phyloP scores from a whole-genome alignment of 2,113 vertebrate genomes.

The Atherinomorus stipes region DNA sequence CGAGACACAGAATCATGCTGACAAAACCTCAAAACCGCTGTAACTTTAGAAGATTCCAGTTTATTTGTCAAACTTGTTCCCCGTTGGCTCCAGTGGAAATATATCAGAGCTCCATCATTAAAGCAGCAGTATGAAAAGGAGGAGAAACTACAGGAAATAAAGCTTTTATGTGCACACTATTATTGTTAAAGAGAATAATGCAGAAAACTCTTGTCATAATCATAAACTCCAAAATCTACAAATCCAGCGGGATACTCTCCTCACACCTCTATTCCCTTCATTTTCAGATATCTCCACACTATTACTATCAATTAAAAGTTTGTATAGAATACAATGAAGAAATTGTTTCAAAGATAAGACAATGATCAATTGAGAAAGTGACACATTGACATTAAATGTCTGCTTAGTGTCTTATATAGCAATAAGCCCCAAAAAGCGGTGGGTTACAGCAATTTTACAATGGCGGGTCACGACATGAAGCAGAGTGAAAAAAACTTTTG shows the following conservation, averaged over 20 bases:
- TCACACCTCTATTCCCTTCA: not conserved
- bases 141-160: not conserved
- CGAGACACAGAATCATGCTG: not conserved
- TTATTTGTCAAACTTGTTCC: not conserved
- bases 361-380: not conserved
- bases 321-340: no score
- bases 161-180: slow-evolving; percentile 3
- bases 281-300: not conserved
- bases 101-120: not conserved
- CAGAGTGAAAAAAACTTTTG: no score
- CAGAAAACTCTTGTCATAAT: not conserved
- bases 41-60: not conserved
- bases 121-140: not conserved
- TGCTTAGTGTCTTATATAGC: no score
- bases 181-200: not conserved
- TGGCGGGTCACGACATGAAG: no score
- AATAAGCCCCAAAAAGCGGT: no score
- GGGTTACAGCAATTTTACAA: no score
- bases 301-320: no score
- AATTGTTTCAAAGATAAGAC: not conserved
- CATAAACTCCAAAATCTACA: not conserved
- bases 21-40: not conserved
- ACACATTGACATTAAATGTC: no score
- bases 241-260: not conserved
- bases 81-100: not conserved